A percentile compares a stretch with the other conserved stretches of the same genome.
These are phyloP conservation scores for Spatula clypeata DNA, from an alignment of 2,797 vertebrate genomes.

Conservation along the genomic window DNA sequence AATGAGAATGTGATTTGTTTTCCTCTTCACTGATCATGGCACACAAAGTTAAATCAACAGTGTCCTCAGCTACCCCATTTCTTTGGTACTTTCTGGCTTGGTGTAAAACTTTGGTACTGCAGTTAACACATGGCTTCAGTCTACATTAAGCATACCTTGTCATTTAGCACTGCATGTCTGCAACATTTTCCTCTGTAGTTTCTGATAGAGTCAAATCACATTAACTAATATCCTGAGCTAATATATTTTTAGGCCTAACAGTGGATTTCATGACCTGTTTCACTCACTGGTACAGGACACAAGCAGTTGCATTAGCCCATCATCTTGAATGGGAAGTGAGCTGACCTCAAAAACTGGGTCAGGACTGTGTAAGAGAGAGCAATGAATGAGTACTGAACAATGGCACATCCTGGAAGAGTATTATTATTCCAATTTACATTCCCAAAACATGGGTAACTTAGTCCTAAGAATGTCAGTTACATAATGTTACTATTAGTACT, in stretches of 20 bases:
- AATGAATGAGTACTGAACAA: not conserved
- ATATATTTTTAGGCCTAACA: not conserved
- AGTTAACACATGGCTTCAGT: not conserved
- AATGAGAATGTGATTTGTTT: constrained; percentile 31
- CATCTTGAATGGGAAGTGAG: not conserved
- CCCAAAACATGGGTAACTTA: not conserved
- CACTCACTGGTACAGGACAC: not conserved
- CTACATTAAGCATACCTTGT: not conserved
- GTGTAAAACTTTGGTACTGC: not conserved
- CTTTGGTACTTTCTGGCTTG: not conserved
- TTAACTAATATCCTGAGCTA: not conserved
- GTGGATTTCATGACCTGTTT: not conserved
- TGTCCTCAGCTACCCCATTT: not conserved
- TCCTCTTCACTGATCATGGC: constrained; percentile 15
- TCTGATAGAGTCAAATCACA: not conserved
- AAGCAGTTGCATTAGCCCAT: not conserved
- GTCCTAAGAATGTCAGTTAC: not conserved
- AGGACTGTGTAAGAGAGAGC: not conserved
- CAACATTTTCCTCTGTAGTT: not conserved
- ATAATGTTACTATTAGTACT: not conserved
- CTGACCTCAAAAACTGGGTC: not conserved
- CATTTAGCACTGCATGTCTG: not conserved
- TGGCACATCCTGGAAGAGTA: not conserved
- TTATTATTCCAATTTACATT: not conserved
- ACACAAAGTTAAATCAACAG: constrained; percentile 33